Percentiles rank a stretch among this genome's conserved stretches.
Evolutionary conservation across 2,888 invertebrate genomes (phyloP).

Genomic region (Seira musarum): DNA sequence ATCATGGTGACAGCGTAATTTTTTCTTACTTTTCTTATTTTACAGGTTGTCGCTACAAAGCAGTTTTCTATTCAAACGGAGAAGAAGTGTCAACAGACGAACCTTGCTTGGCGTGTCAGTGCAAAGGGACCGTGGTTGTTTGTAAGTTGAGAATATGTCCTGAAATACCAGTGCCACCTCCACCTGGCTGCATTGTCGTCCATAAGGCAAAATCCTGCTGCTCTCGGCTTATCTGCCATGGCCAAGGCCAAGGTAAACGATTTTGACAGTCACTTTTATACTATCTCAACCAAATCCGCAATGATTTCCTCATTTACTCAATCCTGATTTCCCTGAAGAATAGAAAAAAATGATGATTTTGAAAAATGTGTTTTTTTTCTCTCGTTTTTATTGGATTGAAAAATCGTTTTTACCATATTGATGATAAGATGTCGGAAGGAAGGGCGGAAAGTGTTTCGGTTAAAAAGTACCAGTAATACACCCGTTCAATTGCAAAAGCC

Average conservation of each 20-base stretch:
- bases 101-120: slow-evolving; percentile 85
- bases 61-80: slow-evolving; percentile 79
- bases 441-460: background rate
- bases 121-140: slow-evolving; percentile 80
- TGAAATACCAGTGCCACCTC: slow-evolving; percentile 82
- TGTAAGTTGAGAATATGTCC: slow-evolving; percentile 86
- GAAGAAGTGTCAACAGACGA: slow-evolving; percentile 78
- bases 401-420: background rate
- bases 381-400: background rate
- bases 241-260: slow-evolving; percentile 68
- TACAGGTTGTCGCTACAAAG: slow-evolving; percentile 83
- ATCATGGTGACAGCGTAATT: slow-evolving; percentile 4
- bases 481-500: background rate
- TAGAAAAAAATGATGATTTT: background rate
- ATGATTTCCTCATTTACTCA: background rate
- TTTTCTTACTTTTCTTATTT: background rate
- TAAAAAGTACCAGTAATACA: background rate
- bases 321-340: too few relatives aligned
- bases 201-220: slow-evolving; percentile 83
- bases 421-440: background rate
- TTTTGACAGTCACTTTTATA: background rate
- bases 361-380: too few relatives aligned
- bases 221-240: slow-evolving; percentile 81
- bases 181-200: slow-evolving; percentile 81
- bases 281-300: too few relatives aligned